A percentile compares a stretch with the other conserved stretches of the same genome.
These are phyloP conservation scores for Catharus minimus DNA, from an alignment of 2,113 vertebrate species.

Conservation along the genomic window DNA sequence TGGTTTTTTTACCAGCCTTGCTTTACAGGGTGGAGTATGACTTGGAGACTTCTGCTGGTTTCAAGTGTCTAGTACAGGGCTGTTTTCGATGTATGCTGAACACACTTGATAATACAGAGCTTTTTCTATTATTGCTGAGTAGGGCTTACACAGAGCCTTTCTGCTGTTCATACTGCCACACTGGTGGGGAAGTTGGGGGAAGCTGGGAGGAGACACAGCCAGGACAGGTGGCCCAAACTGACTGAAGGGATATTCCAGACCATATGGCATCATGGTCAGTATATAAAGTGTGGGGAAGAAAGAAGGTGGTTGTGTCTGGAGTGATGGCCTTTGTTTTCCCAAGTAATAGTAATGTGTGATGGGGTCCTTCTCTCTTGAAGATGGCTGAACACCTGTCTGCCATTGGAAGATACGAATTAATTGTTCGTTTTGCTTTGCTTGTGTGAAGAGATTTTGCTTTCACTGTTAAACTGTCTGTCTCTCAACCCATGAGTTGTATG, in stretches of 20 bases:
- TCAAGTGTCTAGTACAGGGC: not conserved
- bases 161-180: not conserved
- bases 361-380: not conserved
- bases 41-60: not conserved
- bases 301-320: not conserved
- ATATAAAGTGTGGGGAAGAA: not conserved
- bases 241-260: not conserved
- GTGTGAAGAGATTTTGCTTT: not conserved
- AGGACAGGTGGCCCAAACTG: not conserved
- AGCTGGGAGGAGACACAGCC: not conserved
- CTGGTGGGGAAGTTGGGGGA: not conserved
- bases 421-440: not conserved
- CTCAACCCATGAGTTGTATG: not conserved
- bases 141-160: not conserved
- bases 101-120: not conserved
- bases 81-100: not conserved
- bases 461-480: not conserved
- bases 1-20: not conserved
- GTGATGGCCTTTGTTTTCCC: not conserved
- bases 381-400: not conserved
- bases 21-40: not conserved
- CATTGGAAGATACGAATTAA: not conserved
- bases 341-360: not conserved
- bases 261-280: not conserved
- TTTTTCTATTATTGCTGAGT: not conserved